Percentiles rank a stretch among this genome's conserved stretches.
These are phyloP conservation scores for Corythaeola cristata DNA, from an alignment of 2,113 vertebrate species.

Conservation along the genomic window DNA sequence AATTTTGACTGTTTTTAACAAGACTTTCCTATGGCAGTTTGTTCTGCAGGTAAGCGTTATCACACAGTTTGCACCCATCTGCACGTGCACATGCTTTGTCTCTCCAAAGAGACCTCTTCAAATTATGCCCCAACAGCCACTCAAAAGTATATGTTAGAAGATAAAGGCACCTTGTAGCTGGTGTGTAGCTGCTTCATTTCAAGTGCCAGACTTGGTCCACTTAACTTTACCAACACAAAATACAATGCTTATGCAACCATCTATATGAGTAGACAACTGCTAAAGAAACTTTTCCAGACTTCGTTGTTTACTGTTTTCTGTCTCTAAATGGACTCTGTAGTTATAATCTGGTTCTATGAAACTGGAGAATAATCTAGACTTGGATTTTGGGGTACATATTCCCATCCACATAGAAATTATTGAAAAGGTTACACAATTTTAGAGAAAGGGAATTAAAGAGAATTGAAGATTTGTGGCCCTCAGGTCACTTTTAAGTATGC, in stretches of 20 bases:
- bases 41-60: not conserved
- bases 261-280: not conserved
- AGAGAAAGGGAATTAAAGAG: not conserved
- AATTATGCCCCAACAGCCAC: not conserved
- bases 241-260: fast-evolving
- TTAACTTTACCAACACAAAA: not conserved
- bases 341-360: not conserved
- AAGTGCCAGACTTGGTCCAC: not conserved
- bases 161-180: not conserved
- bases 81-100: not conserved
- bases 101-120: not conserved
- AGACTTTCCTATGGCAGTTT: not conserved
- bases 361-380: not conserved
- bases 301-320: not conserved
- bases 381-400: not conserved
- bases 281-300: not conserved
- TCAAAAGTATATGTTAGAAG: not conserved
- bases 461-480: not conserved
- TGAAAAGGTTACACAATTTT: not conserved
- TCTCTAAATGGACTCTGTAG: not conserved
- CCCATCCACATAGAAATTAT: not conserved
- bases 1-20: not conserved
- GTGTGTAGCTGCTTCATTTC: not conserved
- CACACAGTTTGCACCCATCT: not conserved
- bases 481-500: not conserved